phyloP scores from a whole-genome alignment of 2,113 vertebrate species.

The Oncorhynchus gorbuscha region DNA sequence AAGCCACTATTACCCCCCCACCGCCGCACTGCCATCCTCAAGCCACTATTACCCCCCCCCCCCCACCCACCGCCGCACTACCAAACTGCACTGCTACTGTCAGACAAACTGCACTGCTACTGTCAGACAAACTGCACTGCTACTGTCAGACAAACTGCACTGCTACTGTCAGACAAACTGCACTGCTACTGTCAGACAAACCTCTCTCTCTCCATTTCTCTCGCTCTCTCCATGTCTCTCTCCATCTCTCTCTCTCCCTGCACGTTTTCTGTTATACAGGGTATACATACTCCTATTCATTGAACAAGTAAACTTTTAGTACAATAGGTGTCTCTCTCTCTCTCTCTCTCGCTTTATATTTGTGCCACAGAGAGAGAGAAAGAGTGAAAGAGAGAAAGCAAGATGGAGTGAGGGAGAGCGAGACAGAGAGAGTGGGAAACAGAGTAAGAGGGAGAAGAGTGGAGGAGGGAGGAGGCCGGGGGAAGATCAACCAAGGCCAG shows the following conservation, averaged over 20 bases:
- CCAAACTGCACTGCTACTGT: too few relatives aligned
- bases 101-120: conserved; percentile 80
- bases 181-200: too few relatives aligned
- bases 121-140: conserved; percentile 84
- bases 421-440: conserved; percentile 37
- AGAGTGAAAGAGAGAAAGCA: conserved; percentile 62
- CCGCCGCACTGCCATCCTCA: neutral
- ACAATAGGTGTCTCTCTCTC: too few relatives aligned
- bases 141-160: conserved; percentile 63
- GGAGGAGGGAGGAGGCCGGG: conserved; percentile 76
- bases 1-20: conserved; percentile 33
- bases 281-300: too few relatives aligned
- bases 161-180: too few relatives aligned
- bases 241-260: too few relatives aligned
- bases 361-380: conserved; percentile 63
- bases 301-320: too few relatives aligned
- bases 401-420: conserved; percentile 45
- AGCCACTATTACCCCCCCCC: neutral
- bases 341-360: too few relatives aligned
- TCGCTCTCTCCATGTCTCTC: too few relatives aligned
- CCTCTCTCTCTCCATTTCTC: too few relatives aligned
- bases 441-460: conserved; percentile 19
- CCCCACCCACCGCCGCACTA: neutral
- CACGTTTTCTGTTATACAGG: too few relatives aligned
- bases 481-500: conserved; percentile 79